Evolutionary conservation across 1,140 invertebrate species (phyloP).

Genomic region (Sitodiplosis mosellana): DNA sequence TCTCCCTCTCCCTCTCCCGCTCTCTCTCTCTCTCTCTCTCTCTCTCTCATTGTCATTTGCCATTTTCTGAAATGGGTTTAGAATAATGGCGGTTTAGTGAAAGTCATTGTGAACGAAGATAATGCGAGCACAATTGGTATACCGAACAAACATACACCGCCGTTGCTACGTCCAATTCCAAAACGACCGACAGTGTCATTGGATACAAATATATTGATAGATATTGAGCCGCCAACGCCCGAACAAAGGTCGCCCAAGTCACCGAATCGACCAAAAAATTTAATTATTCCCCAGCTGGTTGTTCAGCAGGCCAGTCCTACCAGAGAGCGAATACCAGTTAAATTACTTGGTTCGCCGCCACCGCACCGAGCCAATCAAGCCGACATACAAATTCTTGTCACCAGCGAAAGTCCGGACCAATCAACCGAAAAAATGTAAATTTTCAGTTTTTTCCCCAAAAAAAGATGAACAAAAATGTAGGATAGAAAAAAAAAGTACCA

Average conservation of each 20-base stretch:
- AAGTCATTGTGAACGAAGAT: no score
- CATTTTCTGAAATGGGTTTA: no score
- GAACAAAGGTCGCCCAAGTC: constrained; percentile 15
- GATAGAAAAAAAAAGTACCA: no score
- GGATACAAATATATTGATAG: constrained; percentile 7
- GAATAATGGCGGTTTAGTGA: no score
- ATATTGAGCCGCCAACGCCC: constrained; percentile 23
- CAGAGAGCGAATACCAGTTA: constrained; percentile 18
- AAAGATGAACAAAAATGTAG: no score
- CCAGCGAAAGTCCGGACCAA: constrained; percentile 23
- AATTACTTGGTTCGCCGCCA: constrained; percentile 37
- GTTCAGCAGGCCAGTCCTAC: constrained; percentile 41
- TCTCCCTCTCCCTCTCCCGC: no score
- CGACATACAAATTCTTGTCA: background rate
- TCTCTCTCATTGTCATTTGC: no score
- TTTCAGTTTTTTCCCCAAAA: background rate
- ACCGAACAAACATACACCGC: no score
- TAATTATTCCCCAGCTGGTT: constrained; percentile 39
- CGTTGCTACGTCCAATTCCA: no score
- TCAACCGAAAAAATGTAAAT: constrained; percentile 15
- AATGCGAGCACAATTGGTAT: no score
- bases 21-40: no score
- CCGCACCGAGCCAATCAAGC: constrained; percentile 29
- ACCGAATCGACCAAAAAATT: constrained; percentile 10
- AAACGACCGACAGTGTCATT: no score